phyloP scores from a whole-genome alignment of 2,113 vertebrate genomes.

The Zosterops pallidus region DNA sequence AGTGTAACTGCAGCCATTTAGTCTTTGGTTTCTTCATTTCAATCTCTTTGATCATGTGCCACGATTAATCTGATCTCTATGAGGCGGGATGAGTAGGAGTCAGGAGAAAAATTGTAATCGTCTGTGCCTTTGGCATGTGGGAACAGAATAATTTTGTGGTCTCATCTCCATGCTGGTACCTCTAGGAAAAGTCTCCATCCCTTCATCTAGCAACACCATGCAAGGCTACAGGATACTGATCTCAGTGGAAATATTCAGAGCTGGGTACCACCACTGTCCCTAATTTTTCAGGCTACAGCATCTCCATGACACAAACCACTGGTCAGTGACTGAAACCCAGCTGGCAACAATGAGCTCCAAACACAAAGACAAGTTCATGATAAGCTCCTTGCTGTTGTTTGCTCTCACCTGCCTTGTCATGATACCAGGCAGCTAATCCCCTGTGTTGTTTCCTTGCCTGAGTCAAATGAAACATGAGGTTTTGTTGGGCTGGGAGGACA shows the following conservation, averaged over 20 bases:
- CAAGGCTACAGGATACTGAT: background rate
- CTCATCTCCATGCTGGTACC: background rate
- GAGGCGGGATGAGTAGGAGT: conserved; percentile 30
- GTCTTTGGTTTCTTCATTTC: background rate
- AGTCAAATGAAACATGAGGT: background rate
- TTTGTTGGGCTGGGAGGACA: background rate
- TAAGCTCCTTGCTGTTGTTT: background rate
- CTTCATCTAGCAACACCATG: background rate
- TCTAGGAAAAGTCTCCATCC: background rate
- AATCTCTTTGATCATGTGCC: conserved; percentile 15
- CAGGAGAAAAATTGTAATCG: conserved; percentile 15
- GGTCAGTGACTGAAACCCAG: background rate
- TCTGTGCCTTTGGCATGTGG: background rate
- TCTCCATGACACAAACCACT: background rate
- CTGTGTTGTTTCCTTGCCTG: background rate
- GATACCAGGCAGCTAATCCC: background rate
- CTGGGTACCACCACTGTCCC: background rate
- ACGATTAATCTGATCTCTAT: background rate
- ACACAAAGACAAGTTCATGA: background rate
- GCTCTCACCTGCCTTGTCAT: background rate
- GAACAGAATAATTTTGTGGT: background rate
- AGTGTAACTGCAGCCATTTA: background rate
- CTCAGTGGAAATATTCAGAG: background rate
- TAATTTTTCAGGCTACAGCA: background rate
- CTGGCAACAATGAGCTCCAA: background rate